Conservation (phyloP, 1,140 invertebrate genomes). For the Lepidotrigona ventralis region DNA sequence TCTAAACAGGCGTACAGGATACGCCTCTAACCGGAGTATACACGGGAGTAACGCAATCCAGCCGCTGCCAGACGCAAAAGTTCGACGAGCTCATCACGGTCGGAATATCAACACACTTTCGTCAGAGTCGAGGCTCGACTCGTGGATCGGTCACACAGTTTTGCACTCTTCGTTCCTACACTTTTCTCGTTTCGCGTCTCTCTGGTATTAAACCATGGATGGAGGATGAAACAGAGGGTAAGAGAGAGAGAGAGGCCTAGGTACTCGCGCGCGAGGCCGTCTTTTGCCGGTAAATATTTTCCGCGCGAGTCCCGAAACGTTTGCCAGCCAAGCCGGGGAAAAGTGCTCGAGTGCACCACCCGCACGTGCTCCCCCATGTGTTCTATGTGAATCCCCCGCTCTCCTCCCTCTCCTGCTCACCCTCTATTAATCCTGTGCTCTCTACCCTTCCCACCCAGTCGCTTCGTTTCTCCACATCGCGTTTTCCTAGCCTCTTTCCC, state of each 20-base stretch:
- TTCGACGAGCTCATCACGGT: constrained; percentile 46
- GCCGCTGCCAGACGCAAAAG: constrained; percentile 1
- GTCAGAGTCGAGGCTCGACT: neutral
- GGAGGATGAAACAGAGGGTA: neutral
- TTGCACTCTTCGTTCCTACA: constrained; percentile 28
- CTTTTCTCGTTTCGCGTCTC: constrained; percentile 48
- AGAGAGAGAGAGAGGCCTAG: neutral
- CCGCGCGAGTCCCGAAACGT: constrained; percentile 50
- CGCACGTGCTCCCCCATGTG: constrained; percentile 17
- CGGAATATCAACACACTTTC: constrained; percentile 37
- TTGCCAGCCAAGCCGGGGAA: constrained; percentile 25
- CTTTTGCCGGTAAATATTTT: constrained; percentile 59
- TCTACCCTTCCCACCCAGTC: neutral
- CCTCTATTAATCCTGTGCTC: neutral
- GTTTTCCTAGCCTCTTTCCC: neutral
- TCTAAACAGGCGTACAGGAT: neutral
- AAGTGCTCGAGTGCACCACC: constrained; percentile 42
- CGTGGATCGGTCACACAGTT: constrained; percentile 36
- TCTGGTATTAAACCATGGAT: constrained; percentile 37
- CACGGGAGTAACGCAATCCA: neutral
- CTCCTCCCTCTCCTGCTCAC: neutral
- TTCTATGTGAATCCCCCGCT: neutral
- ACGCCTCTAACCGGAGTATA: neutral
- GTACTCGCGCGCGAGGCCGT: constrained; percentile 35
- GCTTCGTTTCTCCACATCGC: neutral